Evolutionary conservation across 2,888 invertebrate genomes (phyloP).

Genomic region (Drosophila borborema): DNA sequence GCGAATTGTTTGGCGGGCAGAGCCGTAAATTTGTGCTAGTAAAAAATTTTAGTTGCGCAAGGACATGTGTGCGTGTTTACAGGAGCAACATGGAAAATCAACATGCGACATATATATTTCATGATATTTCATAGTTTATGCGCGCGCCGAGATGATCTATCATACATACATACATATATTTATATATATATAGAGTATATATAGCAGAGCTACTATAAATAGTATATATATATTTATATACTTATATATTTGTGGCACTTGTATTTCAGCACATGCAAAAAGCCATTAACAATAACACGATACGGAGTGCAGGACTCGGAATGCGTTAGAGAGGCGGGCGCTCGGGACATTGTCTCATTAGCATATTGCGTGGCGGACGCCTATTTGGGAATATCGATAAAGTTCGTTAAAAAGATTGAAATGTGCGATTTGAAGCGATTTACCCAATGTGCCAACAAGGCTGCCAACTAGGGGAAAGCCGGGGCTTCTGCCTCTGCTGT

Average conservation of each 20-base stretch:
- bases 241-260: conserved; percentile 12
- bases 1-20: conserved; percentile 71
- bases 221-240: conserved; percentile 1
- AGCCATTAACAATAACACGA: conserved; percentile 62
- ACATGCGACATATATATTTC: conserved; percentile 63
- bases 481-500: conserved; percentile 1
- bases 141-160: conserved; percentile 63
- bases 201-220: not conserved
- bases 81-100: conserved; percentile 58
- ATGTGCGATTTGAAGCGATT: conserved; percentile 74
- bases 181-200: conserved; percentile 12
- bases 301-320: not conserved
- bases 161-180: conserved; percentile 19
- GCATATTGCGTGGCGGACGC: conserved; percentile 82
- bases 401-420: conserved; percentile 78
- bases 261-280: conserved; percentile 64
- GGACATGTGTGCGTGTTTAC: conserved; percentile 74
- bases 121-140: conserved; percentile 77
- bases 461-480: conserved; percentile 15
- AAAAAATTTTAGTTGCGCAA: conserved; percentile 70
- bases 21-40: conserved; percentile 68
- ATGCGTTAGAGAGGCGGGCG: not conserved
- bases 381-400: conserved; percentile 80
- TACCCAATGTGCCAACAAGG: conserved; percentile 62
- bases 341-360: conserved; percentile 71